phyloP scores from a whole-genome alignment of 23 tunicate species.

The Botrylloides violaceus region DNA sequence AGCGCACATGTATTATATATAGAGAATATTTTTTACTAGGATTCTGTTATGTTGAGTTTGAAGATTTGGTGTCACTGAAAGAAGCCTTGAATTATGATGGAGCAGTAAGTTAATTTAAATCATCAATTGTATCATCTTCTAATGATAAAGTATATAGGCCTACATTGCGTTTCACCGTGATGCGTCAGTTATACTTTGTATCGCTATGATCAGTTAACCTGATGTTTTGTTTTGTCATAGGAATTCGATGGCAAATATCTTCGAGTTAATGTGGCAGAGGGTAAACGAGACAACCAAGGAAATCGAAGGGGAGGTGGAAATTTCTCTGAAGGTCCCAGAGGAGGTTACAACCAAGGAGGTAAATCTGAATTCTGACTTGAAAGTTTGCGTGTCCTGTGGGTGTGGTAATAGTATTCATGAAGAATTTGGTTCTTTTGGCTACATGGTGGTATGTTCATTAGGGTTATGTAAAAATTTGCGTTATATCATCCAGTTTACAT shows the following conservation, averaged over 20 bases:
- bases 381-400: too few species aligned
- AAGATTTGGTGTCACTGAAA: constrained; percentile 56
- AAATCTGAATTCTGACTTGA: too few species aligned
- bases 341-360: constrained; percentile 53
- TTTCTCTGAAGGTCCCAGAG: constrained; percentile 23
- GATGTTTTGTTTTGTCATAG: constrained; percentile 10
- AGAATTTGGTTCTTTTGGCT: background rate
- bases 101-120: constrained; percentile 41
- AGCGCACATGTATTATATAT: too few species aligned
- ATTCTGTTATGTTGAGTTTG: constrained; percentile 98
- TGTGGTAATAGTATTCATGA: background rate
- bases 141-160: too few species aligned
- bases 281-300: constrained; percentile 59
- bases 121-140: background rate
- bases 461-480: too few species aligned
- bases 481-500: too few species aligned
- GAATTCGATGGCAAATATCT: constrained; percentile 61
- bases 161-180: too few species aligned
- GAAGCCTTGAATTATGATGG: constrained; percentile 77
- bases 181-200: background rate
- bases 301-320: constrained; percentile 61
- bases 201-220: background rate
- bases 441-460: too few species aligned
- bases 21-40: constrained; percentile 48
- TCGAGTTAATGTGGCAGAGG: constrained; percentile 89